A percentile compares a stretch with the other conserved stretches of the same genome.
phyloP scores from a whole-genome alignment of 2,888 invertebrate species.

The Arrhopalites spinosus region DNA sequence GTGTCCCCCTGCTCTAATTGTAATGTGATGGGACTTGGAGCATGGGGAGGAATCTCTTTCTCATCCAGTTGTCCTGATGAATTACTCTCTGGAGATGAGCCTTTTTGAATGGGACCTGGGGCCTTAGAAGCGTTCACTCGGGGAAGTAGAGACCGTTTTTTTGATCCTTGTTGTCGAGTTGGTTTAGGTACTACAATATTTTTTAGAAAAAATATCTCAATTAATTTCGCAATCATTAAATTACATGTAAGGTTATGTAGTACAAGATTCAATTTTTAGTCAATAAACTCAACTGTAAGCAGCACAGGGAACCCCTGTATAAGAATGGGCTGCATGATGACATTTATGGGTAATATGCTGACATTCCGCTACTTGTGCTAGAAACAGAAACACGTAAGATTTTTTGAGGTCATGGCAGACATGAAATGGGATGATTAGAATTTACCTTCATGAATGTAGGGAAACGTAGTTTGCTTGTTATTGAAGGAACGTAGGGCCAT shows the following conservation, averaged over 20 bases:
- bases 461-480: conserved; percentile 51
- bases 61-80: conserved; percentile 37
- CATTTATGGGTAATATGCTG: conserved; percentile 87
- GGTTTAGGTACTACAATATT: conserved; percentile 32
- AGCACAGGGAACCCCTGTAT: conserved; percentile 85
- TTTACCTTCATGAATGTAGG: conserved; percentile 60
- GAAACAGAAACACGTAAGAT: too few relatives aligned
- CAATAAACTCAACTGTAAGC: conserved; percentile 77
- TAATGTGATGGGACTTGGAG: conserved; percentile 52
- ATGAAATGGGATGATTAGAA: too few relatives aligned
- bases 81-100: not conserved
- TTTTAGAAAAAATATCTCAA: too few relatives aligned
- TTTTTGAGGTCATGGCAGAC: too few relatives aligned
- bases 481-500: conserved; percentile 57
- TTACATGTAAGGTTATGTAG: not conserved
- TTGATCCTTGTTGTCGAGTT: not conserved
- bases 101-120: conserved; percentile 52
- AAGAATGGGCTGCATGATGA: conserved; percentile 88
- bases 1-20: conserved; percentile 61
- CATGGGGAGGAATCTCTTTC: conserved; percentile 31
- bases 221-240: too few relatives aligned
- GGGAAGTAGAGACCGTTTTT: conserved; percentile 29
- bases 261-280: not conserved
- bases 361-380: too few relatives aligned
- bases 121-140: conserved; percentile 50